Conservation (phyloP, 2,797 vertebrate species). For the Cyprinodon diabolis region DNA sequence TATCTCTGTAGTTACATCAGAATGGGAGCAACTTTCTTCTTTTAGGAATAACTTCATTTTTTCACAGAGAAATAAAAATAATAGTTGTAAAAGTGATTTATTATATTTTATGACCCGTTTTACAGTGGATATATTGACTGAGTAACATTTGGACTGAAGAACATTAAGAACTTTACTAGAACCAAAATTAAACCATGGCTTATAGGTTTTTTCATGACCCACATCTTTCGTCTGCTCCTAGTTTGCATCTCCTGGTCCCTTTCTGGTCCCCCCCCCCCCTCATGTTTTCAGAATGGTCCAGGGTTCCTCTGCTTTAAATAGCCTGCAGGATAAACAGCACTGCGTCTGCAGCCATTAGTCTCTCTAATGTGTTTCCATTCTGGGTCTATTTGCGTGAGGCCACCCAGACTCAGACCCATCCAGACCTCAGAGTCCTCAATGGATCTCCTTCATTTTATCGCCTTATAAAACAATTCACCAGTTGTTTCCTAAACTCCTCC, state of each 20-base stretch:
- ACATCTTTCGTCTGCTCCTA: not conserved
- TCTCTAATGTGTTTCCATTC: slow-evolving; percentile 49
- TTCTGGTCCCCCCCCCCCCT: not conserved
- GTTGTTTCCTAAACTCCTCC: not conserved
- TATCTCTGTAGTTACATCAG: too few species aligned
- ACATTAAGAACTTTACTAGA: not conserved
- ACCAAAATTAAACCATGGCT: not conserved
- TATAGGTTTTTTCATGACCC: not conserved
- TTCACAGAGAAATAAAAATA: not conserved
- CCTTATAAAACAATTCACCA: not conserved
- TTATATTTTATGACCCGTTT: not conserved
- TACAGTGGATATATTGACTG: not conserved
- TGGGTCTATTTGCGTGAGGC: not conserved
- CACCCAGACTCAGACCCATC: slow-evolving; percentile 19
- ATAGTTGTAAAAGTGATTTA: not conserved
- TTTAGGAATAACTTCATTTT: too few species aligned
- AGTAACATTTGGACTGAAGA: not conserved
- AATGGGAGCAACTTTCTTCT: too few species aligned
- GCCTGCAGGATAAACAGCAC: slow-evolving; percentile 51
- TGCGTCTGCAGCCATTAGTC: slow-evolving; percentile 38
- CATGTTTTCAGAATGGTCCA: slow-evolving; percentile 4
- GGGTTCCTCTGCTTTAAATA: slow-evolving; percentile 46
- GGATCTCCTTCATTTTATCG: not conserved
- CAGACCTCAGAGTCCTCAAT: not conserved
- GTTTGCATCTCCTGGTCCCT: not conserved